Percentiles rank a stretch among this genome's conserved stretches.
phyloP scores from a whole-genome alignment of 2,888 invertebrate genomes.

The Ferrisia virgata region DNA sequence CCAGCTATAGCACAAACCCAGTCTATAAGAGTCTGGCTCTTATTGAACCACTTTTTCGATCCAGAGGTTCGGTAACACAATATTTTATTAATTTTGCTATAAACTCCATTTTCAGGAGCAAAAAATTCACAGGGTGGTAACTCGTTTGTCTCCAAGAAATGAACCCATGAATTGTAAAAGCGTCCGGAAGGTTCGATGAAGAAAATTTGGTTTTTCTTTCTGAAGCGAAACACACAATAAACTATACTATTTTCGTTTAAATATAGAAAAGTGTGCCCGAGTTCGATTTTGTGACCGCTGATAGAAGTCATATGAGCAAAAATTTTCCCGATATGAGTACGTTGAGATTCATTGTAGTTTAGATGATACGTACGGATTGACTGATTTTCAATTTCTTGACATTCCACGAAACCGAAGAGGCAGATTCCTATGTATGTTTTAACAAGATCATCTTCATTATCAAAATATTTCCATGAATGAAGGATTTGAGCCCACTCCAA shows the following conservation, averaged over 20 bases:
- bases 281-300: background rate
- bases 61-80: background rate
- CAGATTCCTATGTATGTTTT: background rate
- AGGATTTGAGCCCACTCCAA: background rate
- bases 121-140: background rate
- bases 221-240: background rate
- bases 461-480: background rate
- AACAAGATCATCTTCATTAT: background rate
- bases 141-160: background rate
- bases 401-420: background rate
- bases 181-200: conserved; percentile 1
- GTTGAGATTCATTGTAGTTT: background rate
- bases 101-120: background rate
- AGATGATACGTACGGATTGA: background rate
- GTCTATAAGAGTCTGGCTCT: background rate
- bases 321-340: background rate
- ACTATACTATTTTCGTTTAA: background rate
- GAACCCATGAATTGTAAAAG: background rate
- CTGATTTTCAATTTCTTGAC: too few relatives aligned
- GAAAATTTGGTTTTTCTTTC: background rate
- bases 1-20: background rate
- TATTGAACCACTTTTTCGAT: background rate
- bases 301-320: background rate
- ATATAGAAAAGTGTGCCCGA: background rate
- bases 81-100: background rate